Base-by-base conservation (phyloP, 1,140 invertebrate genomes). In the Bacillus rossius region DNA sequence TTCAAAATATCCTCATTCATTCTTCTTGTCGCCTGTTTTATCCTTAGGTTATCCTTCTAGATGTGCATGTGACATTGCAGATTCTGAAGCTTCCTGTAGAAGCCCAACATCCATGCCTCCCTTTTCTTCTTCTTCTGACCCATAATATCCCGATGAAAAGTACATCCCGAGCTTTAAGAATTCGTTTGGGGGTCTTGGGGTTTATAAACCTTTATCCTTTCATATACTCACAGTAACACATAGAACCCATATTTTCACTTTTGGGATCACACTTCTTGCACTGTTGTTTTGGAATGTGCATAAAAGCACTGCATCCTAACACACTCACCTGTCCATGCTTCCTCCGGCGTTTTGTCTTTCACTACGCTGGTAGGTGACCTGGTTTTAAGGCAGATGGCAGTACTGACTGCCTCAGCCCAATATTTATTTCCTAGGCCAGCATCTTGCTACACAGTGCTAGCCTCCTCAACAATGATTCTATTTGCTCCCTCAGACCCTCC, bases 231-330 rank as follows among this genome's bases (percentile, higher is more conserved):
- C 38, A 13, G 38, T 40, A 40, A 40, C 38, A 13, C 13, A 40
- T n/a, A 40, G 22, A 48, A 10, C 16, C 22, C 8, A 17, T 17
- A 14, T 48, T 22, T 10, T 48, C 10, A 22, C 8, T 17, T 17
- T 69, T 69, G 2, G 25, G 8, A 52, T 68, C 62, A 42, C 47
- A 65, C 38, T 65, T 67, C n/a, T 43, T 34, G 29, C 61, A 54
- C 38, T 64, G 20, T n/a, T n/a, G n/a, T n/a, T n/a, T n/a, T n/a
- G n/a, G n/a, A n/a, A n/a, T n/a, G n/a, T n/a, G n/a, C n/a, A 1
- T 62, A 51, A 17, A 67, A 68, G 43, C 70, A 55, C 14, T 62
- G 63, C 4, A 56, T 47, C 55, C 62, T 65, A 14, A 62, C 67
- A 42, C 10, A 25, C 17, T 48, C 17, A 13, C 45, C 45, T 17